Conservation (phyloP, 1,140 invertebrate species). For the Brachionus asplanchnoidis region DNA sequence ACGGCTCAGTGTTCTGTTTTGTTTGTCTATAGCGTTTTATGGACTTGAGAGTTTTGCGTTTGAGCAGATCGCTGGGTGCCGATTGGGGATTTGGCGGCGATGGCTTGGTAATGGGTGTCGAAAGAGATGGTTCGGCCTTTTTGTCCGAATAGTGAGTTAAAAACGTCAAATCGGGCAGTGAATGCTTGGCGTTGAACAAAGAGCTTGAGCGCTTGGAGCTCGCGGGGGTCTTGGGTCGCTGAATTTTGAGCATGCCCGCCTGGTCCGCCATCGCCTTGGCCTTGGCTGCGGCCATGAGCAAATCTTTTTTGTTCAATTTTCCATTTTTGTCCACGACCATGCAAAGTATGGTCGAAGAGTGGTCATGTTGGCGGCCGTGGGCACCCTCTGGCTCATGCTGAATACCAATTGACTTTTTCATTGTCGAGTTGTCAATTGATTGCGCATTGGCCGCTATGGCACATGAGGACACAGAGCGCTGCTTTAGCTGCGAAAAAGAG, state of each 20-base stretch:
- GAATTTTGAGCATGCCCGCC: background rate
- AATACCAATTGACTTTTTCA: conserved; percentile 38
- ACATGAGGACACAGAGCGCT: conserved; percentile 10
- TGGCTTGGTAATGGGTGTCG: background rate
- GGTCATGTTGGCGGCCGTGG: background rate
- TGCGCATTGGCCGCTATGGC: background rate
- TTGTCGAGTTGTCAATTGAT: background rate
- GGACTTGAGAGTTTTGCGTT: conserved; percentile 39
- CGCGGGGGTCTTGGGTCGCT: background rate
- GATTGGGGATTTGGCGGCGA: background rate
- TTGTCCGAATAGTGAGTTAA: conserved; percentile 27
- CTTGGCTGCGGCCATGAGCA: background rate
- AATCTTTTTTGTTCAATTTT: conserved; percentile 9
- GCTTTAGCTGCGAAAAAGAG: conserved; percentile 34
- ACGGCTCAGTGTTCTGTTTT: conserved; percentile 37
- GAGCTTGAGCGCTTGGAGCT: background rate
- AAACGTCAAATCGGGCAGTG: conserved; percentile 40
- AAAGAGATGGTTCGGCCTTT: background rate
- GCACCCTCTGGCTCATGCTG: background rate
- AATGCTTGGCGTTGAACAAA: background rate
- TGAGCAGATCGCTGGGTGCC: background rate
- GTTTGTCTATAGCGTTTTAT: conserved; percentile 39
- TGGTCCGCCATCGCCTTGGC: background rate
- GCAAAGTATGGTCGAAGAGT: conserved; percentile 7
- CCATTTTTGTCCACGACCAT: conserved; percentile 25